phyloP scores from a whole-genome alignment of 2,113 vertebrate genomes.

The Cyrtonyx montezumae region DNA sequence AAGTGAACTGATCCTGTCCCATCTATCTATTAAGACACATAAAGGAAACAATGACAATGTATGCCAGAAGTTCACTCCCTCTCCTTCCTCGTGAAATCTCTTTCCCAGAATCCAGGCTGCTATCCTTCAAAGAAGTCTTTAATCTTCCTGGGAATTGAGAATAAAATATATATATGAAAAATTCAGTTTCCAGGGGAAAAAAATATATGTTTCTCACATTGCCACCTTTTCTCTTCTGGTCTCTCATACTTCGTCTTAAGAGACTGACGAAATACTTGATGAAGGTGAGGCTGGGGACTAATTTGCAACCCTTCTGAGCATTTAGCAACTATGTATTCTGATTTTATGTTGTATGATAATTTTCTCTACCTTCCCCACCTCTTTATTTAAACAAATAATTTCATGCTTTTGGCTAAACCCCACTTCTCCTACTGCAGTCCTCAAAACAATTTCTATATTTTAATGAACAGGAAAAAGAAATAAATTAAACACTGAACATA shows the following conservation, averaged over 20 bases:
- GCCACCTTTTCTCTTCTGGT: background rate
- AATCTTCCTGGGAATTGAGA: background rate
- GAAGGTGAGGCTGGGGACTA: background rate
- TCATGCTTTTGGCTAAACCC: background rate
- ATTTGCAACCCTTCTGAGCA: background rate
- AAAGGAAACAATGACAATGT: background rate
- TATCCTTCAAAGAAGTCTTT: background rate
- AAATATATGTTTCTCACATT: background rate
- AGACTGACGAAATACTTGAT: background rate
- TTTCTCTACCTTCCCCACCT: background rate
- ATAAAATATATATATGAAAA: background rate
- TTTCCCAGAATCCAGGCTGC: background rate
- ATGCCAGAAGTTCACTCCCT: background rate
- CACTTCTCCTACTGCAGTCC: background rate
- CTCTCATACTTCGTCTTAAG: background rate
- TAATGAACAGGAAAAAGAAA: background rate
- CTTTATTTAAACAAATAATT: background rate
- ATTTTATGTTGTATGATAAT: background rate
- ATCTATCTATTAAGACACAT: background rate
- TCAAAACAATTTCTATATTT: background rate
- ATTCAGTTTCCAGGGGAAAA: background rate
- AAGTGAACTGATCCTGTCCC: conserved; percentile 14
- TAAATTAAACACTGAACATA: background rate
- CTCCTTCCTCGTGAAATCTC: background rate
- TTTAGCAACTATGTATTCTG: background rate